Base-by-base conservation (phyloP, 2,113 vertebrate genomes). In the Sialia sialis region DNA sequence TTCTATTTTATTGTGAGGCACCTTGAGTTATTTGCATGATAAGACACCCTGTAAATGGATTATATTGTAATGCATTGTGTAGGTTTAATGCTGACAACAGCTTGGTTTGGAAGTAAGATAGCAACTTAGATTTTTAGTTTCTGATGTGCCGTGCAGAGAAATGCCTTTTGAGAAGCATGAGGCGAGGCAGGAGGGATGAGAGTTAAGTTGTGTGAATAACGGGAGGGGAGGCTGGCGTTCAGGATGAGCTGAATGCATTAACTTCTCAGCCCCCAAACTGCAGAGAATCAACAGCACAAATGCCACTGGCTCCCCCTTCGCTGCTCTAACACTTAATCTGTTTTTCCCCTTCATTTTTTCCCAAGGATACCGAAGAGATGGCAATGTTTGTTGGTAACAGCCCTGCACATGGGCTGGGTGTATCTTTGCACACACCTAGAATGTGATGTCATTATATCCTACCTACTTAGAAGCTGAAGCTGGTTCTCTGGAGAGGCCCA, bases 1-100 rank as follows among this genome's bases (percentile, higher is more conserved):
- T 97, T 96, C 89, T 93, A 80, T 89, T 96, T 97, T 96, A 96
- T 96, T 97, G 93, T 96, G 90, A 94, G 93, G 91, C 92, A 96
- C 91, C 97, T 97, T 97, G 87, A 96, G 89, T 91, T 95, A 96
- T 96, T 96, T 94, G 86, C 92, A 95, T 95, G 94, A 96, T 63
- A 97, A 96, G 80, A 55, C 92, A 82, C 82, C 94, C 82, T 95
- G 75, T 96, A 95, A 94, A 89, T 91, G 87, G 96, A 95, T 94
- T 95, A 87, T 89, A 85, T 92, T 96, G 68, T 81, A 95, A 36
- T 46, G 41, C 80, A 94, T 97, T 89, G 83, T 95, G 92, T 93
- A 85, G 93, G 38, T 94, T 95, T 97, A 95, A 97, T 85, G 93
- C 93, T 94, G 90, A 96, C 95, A 97, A 94, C 74, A 38, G 56